Percentiles rank a stretch among this genome's conserved stretches.
These are phyloP conservation scores for Netelia melanura DNA, from an alignment of 2,888 invertebrate species.

Conservation along the genomic window DNA sequence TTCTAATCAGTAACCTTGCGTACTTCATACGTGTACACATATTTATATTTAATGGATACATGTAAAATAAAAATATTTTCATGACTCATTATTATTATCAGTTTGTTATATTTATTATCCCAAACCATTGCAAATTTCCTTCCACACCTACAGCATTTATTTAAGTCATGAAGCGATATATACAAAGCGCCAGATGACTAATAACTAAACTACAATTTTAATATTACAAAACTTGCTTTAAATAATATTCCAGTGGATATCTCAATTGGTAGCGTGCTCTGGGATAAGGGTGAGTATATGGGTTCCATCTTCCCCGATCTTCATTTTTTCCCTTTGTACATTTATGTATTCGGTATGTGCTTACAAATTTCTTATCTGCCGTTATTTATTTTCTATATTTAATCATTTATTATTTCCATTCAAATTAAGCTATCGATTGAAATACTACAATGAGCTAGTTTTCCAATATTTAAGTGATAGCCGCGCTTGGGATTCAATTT, in stretches of 20 bases:
- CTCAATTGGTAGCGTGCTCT: background rate
- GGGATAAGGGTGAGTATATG: conserved; percentile 11
- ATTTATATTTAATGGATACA: conserved; percentile 2
- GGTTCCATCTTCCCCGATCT: conserved; percentile 1
- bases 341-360: conserved; percentile 4
- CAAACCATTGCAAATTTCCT: conserved; percentile 1
- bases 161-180: conserved; percentile 10
- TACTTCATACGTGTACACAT: background rate
- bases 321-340: background rate
- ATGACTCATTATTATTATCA: background rate
- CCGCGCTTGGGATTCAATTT: too few species aligned
- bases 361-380: conserved; percentile 10
- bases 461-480: too few species aligned
- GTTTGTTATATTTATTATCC: background rate
- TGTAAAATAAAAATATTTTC: background rate
- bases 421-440: too few species aligned
- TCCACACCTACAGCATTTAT: conserved; percentile 10
- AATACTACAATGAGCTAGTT: too few species aligned
- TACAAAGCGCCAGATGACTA: conserved; percentile 7
- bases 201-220: background rate
- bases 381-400: conserved; percentile 12
- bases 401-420: conserved; percentile 7
- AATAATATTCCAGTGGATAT: background rate
- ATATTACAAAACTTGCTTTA: background rate
- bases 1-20: background rate